Evolutionary conservation across 2,888 invertebrate genomes (phyloP).

Genomic region (Adineta ricciae): DNA sequence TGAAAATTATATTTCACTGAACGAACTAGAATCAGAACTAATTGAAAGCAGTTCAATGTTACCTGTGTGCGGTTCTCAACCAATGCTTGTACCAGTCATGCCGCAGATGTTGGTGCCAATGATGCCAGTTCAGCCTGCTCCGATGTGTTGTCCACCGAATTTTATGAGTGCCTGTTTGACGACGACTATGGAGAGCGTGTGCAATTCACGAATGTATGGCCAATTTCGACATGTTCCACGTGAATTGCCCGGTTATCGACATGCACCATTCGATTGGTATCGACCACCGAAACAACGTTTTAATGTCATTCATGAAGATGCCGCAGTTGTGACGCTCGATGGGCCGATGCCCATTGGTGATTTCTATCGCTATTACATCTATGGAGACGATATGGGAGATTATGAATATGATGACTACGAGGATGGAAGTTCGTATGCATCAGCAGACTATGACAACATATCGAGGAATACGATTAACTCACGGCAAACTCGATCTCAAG

Average conservation of each 20-base stretch:
- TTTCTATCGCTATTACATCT: background rate
- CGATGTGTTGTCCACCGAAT: background rate
- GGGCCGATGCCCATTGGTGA: background rate
- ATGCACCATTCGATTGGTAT: conserved; percentile 8
- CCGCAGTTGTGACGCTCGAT: background rate
- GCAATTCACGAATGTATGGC: background rate
- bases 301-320: background rate
- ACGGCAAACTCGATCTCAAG: background rate
- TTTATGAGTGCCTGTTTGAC: background rate
- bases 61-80: background rate
- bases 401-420: background rate
- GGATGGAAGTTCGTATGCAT: background rate
- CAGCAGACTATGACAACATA: background rate
- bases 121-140: background rate
- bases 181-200: too few relatives aligned
- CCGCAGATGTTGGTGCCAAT: background rate
- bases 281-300: background rate
- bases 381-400: background rate
- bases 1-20: background rate
- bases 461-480: background rate
- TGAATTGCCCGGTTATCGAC: background rate
- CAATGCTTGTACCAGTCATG: background rate
- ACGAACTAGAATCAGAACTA: background rate
- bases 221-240: background rate
- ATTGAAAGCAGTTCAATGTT: background rate